Percentiles rank a stretch among this genome's conserved stretches.
Conservation (phyloP, 2,113 vertebrate genomes). For the Todiramphus chloris region DNA sequence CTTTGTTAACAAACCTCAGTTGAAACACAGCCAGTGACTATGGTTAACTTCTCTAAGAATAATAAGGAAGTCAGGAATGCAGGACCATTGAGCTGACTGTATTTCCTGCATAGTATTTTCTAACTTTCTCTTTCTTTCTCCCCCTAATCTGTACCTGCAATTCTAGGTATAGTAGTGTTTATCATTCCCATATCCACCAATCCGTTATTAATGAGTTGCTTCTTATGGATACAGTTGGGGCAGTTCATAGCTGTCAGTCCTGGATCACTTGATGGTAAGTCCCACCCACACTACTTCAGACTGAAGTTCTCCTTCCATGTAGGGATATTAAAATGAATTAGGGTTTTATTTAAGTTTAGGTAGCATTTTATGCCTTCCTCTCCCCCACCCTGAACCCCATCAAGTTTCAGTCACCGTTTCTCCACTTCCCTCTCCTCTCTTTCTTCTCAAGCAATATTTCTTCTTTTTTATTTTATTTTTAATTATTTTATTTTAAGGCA, state of each 20-base stretch:
- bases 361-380: background rate
- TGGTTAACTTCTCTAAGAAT: background rate
- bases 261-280: conserved; percentile 72
- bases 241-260: conserved; percentile 72
- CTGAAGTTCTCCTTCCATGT: conserved; percentile 60
- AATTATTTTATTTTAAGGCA: background rate
- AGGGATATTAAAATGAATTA: conserved; percentile 47
- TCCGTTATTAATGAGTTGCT: conserved; percentile 73
- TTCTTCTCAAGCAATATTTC: background rate
- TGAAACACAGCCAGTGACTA: background rate
- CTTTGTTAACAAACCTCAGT: background rate
- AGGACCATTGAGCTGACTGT: conserved; percentile 17
- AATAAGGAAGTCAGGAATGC: background rate
- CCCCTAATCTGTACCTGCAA: conserved; percentile 62
- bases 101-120: conserved; percentile 55
- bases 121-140: conserved; percentile 68
- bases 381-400: background rate
- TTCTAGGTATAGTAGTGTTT: conserved; percentile 73
- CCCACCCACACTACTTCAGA: conserved; percentile 61
- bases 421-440: background rate
- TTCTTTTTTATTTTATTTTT: background rate
- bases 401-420: background rate
- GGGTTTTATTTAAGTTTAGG: background rate
- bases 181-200: conserved; percentile 72
- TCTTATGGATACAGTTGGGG: conserved; percentile 70